A percentile compares a stretch with the other conserved stretches of the same genome.
phyloP scores from a whole-genome alignment of 2,888 invertebrate species.

The Noctua janthe region DNA sequence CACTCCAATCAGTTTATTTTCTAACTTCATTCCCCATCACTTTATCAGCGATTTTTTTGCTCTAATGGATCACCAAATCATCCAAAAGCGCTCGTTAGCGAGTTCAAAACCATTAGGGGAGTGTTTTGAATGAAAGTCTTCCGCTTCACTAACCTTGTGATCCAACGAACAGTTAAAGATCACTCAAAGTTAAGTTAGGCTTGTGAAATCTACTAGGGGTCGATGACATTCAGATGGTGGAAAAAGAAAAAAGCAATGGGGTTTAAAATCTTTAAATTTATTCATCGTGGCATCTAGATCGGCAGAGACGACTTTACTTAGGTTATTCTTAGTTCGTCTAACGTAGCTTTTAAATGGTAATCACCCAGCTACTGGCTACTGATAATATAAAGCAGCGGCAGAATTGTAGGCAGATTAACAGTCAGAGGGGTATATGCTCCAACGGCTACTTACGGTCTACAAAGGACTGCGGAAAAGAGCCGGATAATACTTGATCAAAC shows the following conservation, averaged over 20 bases:
- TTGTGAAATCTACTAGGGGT: background rate
- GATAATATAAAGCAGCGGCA: background rate
- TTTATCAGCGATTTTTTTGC: constrained; percentile 8
- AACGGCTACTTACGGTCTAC: background rate
- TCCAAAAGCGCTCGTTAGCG: constrained; percentile 21
- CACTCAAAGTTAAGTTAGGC: constrained; percentile 17
- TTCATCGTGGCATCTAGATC: background rate
- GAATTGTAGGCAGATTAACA: background rate
- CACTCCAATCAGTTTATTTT: background rate
- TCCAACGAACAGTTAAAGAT: constrained; percentile 21
- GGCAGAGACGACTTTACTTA: background rate
- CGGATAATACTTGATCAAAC: background rate
- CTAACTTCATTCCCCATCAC: background rate
- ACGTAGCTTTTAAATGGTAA: background rate
- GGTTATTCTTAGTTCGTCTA: background rate
- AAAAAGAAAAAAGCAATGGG: background rate
- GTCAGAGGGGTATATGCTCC: background rate
- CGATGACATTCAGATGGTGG: constrained; percentile 2
- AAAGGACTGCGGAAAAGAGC: background rate
- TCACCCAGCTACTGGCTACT: background rate
- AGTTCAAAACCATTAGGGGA: constrained; percentile 37
- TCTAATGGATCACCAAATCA: constrained; percentile 31
- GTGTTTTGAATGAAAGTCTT: constrained; percentile 12
- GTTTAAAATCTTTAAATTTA: background rate
- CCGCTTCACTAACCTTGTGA: constrained; percentile 27